These are phyloP conservation scores for Troilus luridus DNA, from an alignment of 2,888 invertebrate species.

Conservation along the genomic window DNA sequence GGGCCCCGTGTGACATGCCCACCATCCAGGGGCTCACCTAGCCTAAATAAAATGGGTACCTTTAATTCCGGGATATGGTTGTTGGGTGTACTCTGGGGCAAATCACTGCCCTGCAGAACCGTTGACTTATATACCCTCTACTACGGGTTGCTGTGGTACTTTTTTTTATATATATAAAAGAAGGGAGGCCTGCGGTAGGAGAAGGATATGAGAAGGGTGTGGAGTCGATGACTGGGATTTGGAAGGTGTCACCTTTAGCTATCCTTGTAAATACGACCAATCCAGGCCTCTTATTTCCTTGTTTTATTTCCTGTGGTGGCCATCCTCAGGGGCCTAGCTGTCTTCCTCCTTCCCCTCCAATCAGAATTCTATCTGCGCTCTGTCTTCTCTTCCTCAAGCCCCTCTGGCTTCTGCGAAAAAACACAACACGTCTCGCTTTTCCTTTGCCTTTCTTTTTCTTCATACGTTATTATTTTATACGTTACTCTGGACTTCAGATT, in stretches of 20 bases:
- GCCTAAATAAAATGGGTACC: too few species aligned
- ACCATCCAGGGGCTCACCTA: too few species aligned
- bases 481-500: too few species aligned
- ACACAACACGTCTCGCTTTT: not conserved
- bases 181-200: not conserved
- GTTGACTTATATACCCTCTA: too few species aligned
- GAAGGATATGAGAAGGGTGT: not conserved
- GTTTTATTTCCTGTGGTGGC: not conserved
- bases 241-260: not conserved
- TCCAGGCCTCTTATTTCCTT: constrained; percentile 9
- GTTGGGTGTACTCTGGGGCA: too few species aligned
- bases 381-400: not conserved
- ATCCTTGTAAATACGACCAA: not conserved
- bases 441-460: not conserved
- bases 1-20: too few species aligned
- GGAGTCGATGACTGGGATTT: constrained; percentile 9
- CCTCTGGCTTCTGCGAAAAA: not conserved
- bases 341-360: not conserved
- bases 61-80: too few species aligned
- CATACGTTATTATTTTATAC: too few species aligned
- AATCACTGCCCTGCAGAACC: too few species aligned
- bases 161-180: not conserved
- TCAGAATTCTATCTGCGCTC: constrained; percentile 2
- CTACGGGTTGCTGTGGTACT: too few species aligned
- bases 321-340: not conserved